Percentiles rank a stretch among this genome's conserved stretches.
Conservation (phyloP, 2,888 invertebrate genomes). For the Polia nebulosa region DNA sequence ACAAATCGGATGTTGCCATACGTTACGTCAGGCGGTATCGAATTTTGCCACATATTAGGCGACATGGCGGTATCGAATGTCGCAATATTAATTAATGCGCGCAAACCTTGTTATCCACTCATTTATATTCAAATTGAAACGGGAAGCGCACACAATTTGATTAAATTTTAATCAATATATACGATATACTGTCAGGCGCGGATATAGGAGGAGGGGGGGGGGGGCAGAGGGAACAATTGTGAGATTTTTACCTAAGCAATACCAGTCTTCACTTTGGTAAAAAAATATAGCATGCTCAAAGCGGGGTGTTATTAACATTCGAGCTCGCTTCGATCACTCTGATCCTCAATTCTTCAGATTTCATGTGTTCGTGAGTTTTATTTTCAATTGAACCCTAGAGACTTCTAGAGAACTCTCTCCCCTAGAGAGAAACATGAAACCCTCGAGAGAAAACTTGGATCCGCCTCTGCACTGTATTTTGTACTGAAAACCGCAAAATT, state of each 20-base stretch:
- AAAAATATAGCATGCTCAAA: too few relatives aligned
- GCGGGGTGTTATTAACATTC: too few relatives aligned
- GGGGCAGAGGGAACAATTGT: not conserved
- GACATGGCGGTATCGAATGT: conserved; percentile 64
- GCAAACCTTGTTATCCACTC: conserved; percentile 71
- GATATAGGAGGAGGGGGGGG: not conserved
- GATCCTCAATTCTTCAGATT: too few relatives aligned
- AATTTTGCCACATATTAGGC: conserved; percentile 62
- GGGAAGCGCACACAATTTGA: conserved; percentile 74
- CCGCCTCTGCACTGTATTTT: not conserved
- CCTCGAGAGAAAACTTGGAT: not conserved
- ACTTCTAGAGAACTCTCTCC: too few relatives aligned
- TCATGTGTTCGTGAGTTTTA: too few relatives aligned
- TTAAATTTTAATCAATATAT: conserved; percentile 75
- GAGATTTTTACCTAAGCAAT: too few relatives aligned
- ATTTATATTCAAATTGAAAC: conserved; percentile 85
- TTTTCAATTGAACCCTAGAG: too few relatives aligned
- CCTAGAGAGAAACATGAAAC: not conserved
- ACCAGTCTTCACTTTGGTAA: too few relatives aligned
- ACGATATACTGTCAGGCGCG: conserved; percentile 23
- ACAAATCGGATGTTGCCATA: conserved; percentile 55
- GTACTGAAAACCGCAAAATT: conserved; percentile 38
- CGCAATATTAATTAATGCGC: conserved; percentile 78
- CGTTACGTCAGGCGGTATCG: conserved; percentile 54
- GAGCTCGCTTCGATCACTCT: too few relatives aligned